A percentile compares a stretch with the other conserved stretches of the same genome.
Conservation (phyloP, 2,797 vertebrate species). For the Peromyscus aztecus region DNA sequence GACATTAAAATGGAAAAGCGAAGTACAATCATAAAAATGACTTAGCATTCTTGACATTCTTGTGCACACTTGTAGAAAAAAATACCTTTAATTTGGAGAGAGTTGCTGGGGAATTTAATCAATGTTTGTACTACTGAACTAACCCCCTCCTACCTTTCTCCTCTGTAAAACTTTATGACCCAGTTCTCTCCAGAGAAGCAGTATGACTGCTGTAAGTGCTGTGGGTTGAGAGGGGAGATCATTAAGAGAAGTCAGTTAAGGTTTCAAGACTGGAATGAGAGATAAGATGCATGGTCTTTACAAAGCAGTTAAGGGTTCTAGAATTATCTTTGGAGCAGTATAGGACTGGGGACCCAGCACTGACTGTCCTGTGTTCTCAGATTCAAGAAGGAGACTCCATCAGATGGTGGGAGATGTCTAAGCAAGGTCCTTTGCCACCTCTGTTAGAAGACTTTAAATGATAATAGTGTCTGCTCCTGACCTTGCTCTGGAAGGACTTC, state of each 20-base stretch:
- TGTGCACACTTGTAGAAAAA: conserved; percentile 76
- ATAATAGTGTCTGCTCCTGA: background rate
- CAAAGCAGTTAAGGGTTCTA: background rate
- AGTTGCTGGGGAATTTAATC: conserved; percentile 75
- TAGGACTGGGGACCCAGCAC: fast-evolving
- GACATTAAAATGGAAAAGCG: conserved; percentile 78
- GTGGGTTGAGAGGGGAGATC: background rate
- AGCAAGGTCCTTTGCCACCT: background rate
- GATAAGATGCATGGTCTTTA: background rate
- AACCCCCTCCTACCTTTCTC: conserved; percentile 54
- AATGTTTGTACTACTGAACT: conserved; percentile 76
- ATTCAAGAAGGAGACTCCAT: background rate
- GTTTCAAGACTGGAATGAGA: background rate
- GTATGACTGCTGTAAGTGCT: background rate
- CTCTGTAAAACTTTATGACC: conserved; percentile 76
- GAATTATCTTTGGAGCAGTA: background rate
- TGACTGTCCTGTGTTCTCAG: background rate
- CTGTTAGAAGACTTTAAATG: background rate
- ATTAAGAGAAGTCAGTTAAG: background rate
- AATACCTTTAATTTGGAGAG: conserved; percentile 80
- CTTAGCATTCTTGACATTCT: conserved; percentile 81
- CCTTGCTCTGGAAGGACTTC: background rate
- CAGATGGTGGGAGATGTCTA: background rate
- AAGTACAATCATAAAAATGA: conserved; percentile 79
- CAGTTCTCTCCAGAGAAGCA: conserved; percentile 68